Conservation (phyloP, 2,888 invertebrate species). For the Drosophila suboccidentalis region DNA sequence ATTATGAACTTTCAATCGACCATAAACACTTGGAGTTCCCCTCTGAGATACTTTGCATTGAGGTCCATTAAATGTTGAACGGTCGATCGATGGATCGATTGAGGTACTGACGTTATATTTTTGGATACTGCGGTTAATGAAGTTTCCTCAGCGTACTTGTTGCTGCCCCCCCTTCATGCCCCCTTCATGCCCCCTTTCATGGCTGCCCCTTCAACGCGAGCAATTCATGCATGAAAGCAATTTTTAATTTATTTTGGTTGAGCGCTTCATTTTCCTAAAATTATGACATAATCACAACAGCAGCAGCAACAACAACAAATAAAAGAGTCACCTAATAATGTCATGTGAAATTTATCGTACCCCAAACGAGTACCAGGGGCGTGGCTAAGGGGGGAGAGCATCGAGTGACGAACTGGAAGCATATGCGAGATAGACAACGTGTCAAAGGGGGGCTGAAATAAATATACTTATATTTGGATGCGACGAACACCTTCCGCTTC, state of each 20-base stretch:
- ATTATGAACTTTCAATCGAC: conserved; percentile 82
- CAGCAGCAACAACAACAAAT: conserved; percentile 44
- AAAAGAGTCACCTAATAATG: conserved; percentile 78
- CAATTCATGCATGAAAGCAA: conserved; percentile 82
- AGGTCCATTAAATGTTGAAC: conserved; percentile 31
- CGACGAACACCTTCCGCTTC: conserved; percentile 80
- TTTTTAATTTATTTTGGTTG: conserved; percentile 82
- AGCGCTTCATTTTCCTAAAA: conserved; percentile 82
- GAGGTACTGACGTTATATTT: conserved; percentile 62
- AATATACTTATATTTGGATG: conserved; percentile 71
- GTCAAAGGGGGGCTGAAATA: neutral
- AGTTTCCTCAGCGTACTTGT: conserved; percentile 59
- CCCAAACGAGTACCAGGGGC: conserved; percentile 60
- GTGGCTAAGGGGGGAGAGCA: conserved; percentile 32
- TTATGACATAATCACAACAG: conserved; percentile 79
- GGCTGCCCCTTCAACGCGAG: conserved; percentile 29
- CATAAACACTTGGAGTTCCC: conserved; percentile 78
- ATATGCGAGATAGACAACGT: conserved; percentile 25
- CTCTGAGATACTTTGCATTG: conserved; percentile 5
- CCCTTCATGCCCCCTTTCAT: conserved; percentile 2
- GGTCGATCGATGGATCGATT: conserved; percentile 45
- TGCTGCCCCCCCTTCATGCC: conserved; percentile 3
- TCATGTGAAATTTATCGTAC: conserved; percentile 77
- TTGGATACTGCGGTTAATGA: conserved; percentile 68
- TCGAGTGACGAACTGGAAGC: conserved; percentile 33